Percentiles rank a stretch among this genome's conserved stretches.
Conservation (phyloP, 2,113 vertebrate species). For the Hoplias malabaricus region DNA sequence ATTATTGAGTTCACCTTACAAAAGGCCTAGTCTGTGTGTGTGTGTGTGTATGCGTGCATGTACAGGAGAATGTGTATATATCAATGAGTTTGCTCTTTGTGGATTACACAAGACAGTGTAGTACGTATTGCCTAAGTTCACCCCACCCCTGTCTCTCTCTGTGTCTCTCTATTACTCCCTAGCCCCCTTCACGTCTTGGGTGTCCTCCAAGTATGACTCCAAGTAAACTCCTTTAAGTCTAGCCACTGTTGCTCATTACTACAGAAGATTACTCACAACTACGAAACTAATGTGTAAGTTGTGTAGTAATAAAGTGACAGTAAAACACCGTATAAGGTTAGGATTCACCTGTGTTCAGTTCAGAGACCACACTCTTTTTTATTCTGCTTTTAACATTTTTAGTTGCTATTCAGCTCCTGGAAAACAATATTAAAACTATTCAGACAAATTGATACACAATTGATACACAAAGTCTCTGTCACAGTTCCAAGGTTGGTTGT, state of each 20-base stretch:
- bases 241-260: not conserved
- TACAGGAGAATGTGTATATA: conserved; percentile 7
- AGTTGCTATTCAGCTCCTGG: too few relatives aligned
- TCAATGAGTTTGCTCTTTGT: not conserved
- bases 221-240: not conserved
- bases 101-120: conserved; percentile 33
- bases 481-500: too few relatives aligned
- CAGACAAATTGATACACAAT: too few relatives aligned
- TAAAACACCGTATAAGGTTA: too few relatives aligned
- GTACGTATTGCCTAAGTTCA: not conserved
- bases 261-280: not conserved
- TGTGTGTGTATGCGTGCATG: conserved; percentile 15
- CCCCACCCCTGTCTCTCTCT: not conserved
- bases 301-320: not conserved
- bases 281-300: not conserved
- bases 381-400: too few relatives aligned
- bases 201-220: not conserved
- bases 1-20: conserved; percentile 35
- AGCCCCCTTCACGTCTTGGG: not conserved
- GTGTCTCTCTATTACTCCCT: not conserved
- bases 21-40: not conserved
- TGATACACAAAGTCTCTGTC: too few relatives aligned
- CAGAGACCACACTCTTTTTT: too few relatives aligned
- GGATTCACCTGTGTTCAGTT: too few relatives aligned
- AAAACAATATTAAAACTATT: too few relatives aligned